Conservation (phyloP, 2,113 vertebrate species). For the Bos javanicus region DNA sequence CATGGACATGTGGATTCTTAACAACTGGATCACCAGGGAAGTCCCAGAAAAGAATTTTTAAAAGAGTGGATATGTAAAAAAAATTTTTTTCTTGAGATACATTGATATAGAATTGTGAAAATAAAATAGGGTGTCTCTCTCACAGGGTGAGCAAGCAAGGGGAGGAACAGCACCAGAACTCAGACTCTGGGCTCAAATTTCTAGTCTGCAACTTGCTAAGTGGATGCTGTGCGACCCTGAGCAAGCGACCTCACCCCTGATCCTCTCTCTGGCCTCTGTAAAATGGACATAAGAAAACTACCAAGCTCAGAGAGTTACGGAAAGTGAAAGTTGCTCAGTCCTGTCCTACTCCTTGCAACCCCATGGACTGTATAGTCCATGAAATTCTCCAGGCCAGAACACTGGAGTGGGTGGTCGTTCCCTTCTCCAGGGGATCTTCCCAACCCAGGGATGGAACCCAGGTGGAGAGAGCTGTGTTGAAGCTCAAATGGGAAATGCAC, state of each 20-base stretch:
- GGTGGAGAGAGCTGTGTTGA: background rate
- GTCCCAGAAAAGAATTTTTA: background rate
- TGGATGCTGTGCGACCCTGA: background rate
- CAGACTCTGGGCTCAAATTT: background rate
- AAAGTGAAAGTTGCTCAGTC: background rate
- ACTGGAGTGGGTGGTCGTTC: background rate
- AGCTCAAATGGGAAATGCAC: background rate
- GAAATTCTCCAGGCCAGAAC: background rate
- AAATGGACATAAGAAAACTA: background rate
- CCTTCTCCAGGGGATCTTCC: background rate
- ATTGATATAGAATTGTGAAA: background rate
- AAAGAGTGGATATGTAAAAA: background rate
- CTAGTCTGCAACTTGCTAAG: background rate
- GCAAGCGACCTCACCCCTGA: background rate
- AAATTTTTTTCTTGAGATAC: background rate
- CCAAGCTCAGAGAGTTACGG: background rate
- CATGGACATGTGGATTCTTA: background rate
- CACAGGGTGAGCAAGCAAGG: background rate
- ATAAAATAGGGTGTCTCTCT: background rate
- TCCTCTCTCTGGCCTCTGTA: background rate
- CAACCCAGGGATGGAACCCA: background rate
- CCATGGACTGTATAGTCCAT: background rate
- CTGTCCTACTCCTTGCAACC: background rate
- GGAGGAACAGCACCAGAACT: background rate
- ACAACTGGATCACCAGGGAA: background rate